phyloP scores from a whole-genome alignment of 2,113 vertebrate species.

The Pteruthius melanotis region DNA sequence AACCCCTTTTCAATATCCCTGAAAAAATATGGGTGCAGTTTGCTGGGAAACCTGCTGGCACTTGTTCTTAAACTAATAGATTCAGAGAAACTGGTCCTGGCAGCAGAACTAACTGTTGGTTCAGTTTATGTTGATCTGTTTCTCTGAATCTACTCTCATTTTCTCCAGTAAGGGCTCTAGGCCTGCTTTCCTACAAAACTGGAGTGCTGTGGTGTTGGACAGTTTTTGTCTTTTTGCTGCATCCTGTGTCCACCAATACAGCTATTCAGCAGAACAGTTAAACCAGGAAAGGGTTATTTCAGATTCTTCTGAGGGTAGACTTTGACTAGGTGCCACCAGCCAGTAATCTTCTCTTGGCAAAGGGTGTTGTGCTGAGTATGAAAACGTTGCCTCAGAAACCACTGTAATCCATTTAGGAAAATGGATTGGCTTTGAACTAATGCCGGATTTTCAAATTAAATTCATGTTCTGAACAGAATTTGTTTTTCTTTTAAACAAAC shows the following conservation, averaged over 20 bases:
- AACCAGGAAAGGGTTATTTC: background rate
- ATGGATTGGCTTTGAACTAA: constrained; percentile 14
- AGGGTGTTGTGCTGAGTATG: background rate
- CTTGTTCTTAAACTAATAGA: background rate
- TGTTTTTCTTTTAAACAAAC: background rate
- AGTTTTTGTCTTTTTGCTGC: background rate
- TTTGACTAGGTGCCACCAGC: background rate
- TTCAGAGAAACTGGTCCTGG: background rate
- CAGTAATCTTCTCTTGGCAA: background rate
- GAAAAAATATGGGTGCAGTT: background rate
- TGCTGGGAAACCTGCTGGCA: background rate
- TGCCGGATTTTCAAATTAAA: constrained; percentile 3
- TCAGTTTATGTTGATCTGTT: background rate
- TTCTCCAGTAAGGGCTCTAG: background rate
- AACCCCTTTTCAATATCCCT: background rate
- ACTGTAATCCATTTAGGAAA: constrained; percentile 23
- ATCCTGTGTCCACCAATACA: background rate
- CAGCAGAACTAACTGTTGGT: background rate
- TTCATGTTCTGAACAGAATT: background rate
- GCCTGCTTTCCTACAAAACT: background rate
- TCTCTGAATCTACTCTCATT: background rate
- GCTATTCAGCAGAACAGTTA: background rate
- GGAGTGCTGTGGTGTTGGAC: background rate
- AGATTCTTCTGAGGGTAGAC: background rate
- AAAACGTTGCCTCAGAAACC: constrained; percentile 25